A percentile compares a stretch with the other conserved stretches of the same genome.
Evolutionary conservation across 2,888 invertebrate genomes (phyloP).

Genomic region (Tethea ocularis): DNA sequence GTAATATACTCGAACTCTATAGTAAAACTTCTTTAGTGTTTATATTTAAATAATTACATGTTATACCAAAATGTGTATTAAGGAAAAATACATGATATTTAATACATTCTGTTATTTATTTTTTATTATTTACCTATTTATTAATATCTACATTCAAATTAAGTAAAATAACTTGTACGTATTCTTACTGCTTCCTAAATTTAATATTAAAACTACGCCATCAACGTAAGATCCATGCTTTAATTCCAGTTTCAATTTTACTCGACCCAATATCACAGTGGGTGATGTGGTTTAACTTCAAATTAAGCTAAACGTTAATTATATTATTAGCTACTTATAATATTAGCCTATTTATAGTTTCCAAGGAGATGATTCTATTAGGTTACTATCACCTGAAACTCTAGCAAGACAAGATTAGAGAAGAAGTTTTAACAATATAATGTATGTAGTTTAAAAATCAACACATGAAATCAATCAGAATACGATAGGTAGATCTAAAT

Average conservation of each 20-base stretch:
- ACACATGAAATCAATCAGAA: too few relatives aligned
- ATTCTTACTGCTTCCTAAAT: conserved; percentile 18
- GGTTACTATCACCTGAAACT: background rate
- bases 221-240: conserved; percentile 63
- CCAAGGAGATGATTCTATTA: background rate
- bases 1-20: background rate
- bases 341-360: conserved; percentile 22
- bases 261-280: conserved; percentile 79
- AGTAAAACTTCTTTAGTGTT: background rate
- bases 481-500: too few relatives aligned
- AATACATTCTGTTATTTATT: background rate
- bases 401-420: too few relatives aligned
- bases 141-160: background rate
- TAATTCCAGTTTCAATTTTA: conserved; percentile 54
- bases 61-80: too few relatives aligned
- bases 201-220: conserved; percentile 55
- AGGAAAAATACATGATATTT: too few relatives aligned
- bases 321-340: conserved; percentile 14
- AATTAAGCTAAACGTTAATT: conserved; percentile 41
- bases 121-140: background rate
- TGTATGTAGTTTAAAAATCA: too few relatives aligned
- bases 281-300: conserved; percentile 70
- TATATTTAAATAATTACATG: background rate
- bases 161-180: background rate
- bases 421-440: too few relatives aligned